A percentile compares a stretch with the other conserved stretches of the same genome.
These are phyloP conservation scores for Eumaeus atala DNA, from an alignment of 1,140 invertebrate genomes.

Conservation along the genomic window DNA sequence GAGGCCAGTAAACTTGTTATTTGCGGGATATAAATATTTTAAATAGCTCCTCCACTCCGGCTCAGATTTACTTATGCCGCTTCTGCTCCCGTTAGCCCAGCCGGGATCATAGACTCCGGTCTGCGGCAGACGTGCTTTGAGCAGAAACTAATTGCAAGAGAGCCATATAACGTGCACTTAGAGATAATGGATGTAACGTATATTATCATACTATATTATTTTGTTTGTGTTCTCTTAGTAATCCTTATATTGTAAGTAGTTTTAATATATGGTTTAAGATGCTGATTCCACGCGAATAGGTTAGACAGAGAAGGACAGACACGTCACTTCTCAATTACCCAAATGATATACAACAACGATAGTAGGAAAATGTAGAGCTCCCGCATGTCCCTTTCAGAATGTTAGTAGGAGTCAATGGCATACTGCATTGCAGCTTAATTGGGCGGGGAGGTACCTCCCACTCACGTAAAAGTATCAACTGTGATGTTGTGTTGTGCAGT, in stretches of 20 bases:
- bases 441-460: no score
- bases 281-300: no score
- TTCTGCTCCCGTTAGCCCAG: constrained; percentile 55
- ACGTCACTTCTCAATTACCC: no score
- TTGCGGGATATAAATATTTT: constrained; percentile 28
- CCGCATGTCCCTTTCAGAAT: no score
- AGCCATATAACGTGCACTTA: constrained; percentile 51
- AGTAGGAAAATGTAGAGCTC: no score
- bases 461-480: no score
- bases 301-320: no score
- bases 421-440: no score
- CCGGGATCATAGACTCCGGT: constrained; percentile 60
- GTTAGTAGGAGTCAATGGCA: no score
- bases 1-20: constrained; percentile 5
- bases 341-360: no score
- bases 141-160: constrained; percentile 70
- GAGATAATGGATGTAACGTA: constrained; percentile 23
- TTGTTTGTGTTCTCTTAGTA: background rate
- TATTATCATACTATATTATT: background rate
- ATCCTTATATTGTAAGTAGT: background rate
- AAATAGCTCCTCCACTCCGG: constrained; percentile 38
- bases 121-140: constrained; percentile 66
- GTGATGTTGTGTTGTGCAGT: no score
- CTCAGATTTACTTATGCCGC: constrained; percentile 40
- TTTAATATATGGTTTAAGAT: no score